Evolutionary conservation across 1,140 invertebrate species (phyloP), one percentile per base, ranked within the genome.

Genomic region (Schmidtea mediterranea): DNA sequence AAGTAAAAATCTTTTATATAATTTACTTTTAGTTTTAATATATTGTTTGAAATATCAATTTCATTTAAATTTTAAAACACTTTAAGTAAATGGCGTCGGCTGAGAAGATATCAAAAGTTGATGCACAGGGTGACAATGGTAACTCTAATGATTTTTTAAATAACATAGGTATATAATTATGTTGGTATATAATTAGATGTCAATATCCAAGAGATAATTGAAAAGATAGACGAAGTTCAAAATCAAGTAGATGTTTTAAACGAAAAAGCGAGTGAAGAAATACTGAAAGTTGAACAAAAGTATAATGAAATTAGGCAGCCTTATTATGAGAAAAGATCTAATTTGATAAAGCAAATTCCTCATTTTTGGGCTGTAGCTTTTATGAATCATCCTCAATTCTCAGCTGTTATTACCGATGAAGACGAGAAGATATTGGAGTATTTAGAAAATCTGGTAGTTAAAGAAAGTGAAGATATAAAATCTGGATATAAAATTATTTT

Each of bases 361-460:
- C 80, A 84, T 59, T 87, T 86, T 62, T 87, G 82, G 82, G 73
- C 82, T 18, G 83, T 79, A 51, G 77, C 79, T 62, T 81, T 86
- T 69, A 76, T 82, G 47, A 86, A 84, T 66, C 81, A 86, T 70
- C 80, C 80, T 52, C 77, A 81, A 70, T 74, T 84, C 55, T 78
- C 78, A 50, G 73, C 76, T 39, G 73, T 82, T 57, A 66, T 87
- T 48, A 76, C 77, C 56, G 79, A 81, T 60, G 77, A 81, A 47
- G 82, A 86, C 60, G 80, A 86, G 59, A 79, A 82, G 60, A 79
- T 77, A 49, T 66, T 86, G 47, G 76, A 80, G 56, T 77, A 77
- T 57, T 62, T 86, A 51, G 75, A 71, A 37, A 81, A 80, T 65
- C 62, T 86, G 19, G 58, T 71, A 65, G 77, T 83, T 36, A 78